phyloP scores from a whole-genome alignment of 2,888 invertebrate species.

The Sphinx pinastri region DNA sequence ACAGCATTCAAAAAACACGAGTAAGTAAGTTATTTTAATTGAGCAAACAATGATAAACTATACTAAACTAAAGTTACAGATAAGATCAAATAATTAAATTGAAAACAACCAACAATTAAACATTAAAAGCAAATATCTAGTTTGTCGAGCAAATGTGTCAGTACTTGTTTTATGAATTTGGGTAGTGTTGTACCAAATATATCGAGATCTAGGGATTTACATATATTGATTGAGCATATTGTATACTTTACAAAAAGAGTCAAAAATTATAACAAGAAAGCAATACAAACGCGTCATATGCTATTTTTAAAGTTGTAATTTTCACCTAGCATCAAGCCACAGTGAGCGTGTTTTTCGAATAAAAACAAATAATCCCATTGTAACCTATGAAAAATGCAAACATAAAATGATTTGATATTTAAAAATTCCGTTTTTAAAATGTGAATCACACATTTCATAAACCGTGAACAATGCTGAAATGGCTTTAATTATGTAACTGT shows the following conservation, averaged over 20 bases:
- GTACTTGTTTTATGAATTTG: no score
- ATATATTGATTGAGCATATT: no score
- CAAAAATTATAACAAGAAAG: not conserved
- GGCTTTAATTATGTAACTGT: constrained; percentile 12
- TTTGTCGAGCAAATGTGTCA: no score
- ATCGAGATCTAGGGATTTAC: no score
- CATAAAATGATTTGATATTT: not conserved
- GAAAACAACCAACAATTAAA: no score
- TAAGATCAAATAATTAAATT: no score
- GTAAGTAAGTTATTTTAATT: no score
- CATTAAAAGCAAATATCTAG: no score
- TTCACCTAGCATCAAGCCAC: not conserved
- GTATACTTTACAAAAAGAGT: not conserved
- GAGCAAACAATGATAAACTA: no score
- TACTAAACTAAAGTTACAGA: no score
- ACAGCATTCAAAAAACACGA: no score
- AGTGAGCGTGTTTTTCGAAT: not conserved
- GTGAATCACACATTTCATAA: not conserved
- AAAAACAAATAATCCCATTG: not conserved
- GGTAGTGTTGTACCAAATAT: no score
- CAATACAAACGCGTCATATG: not conserved
- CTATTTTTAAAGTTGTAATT: not conserved
- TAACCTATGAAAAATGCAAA: not conserved
- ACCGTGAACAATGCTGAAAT: constrained; percentile 7
- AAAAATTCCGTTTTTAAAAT: not conserved